Base-by-base conservation (phyloP, 2,113 vertebrate genomes). In the Mobula birostris region DNA sequence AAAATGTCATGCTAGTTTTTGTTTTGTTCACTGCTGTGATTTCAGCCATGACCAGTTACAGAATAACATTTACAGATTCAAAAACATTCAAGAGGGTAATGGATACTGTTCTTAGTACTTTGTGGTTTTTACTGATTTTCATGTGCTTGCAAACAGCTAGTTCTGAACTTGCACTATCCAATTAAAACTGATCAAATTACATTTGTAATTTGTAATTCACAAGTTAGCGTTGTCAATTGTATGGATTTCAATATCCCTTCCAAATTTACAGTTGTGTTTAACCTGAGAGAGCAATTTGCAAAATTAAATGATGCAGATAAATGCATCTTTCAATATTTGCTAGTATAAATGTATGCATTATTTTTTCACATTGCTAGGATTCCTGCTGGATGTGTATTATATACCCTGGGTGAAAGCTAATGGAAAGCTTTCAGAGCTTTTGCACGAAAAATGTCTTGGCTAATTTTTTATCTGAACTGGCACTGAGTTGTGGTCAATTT, bases 391-490 rank as follows among this genome's bases (percentile, higher is more conserved):
- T 94, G 97, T 96, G 97, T 97, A 96, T 96, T 96, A 94, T 97
- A 96, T 96, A 96, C 97, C 97, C 97, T 96, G 96, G 96, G 95
- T 96, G 95, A 95, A 95, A 95, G 96, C 98, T 99, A 98, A 98
- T 99, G 98, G 98, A 99, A 98, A 98, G 98, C 98, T 99, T 99
- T 99, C 98, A 99, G 96, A 96, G 95, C 96, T 95, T 95, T 96
- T 96, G 95, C 95, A 94, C 96, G 96, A 96, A 97, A 95, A 95
- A 97, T 95, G 97, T 98, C 97, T 95, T 96, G 96, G 98, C 96
- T 97, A 96, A 97, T 98, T 97, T 97, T 96, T 97, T 97, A 97
- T 96, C 95, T 95, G 96, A 96, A 96, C 95, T 95, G 96, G 96
- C 96, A 97, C 96, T 97, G 96, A 97, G 97, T 96, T 97, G 97